These are phyloP conservation scores for Otus sunia DNA, from an alignment of 2,113 vertebrate genomes.

Conservation along the genomic window DNA sequence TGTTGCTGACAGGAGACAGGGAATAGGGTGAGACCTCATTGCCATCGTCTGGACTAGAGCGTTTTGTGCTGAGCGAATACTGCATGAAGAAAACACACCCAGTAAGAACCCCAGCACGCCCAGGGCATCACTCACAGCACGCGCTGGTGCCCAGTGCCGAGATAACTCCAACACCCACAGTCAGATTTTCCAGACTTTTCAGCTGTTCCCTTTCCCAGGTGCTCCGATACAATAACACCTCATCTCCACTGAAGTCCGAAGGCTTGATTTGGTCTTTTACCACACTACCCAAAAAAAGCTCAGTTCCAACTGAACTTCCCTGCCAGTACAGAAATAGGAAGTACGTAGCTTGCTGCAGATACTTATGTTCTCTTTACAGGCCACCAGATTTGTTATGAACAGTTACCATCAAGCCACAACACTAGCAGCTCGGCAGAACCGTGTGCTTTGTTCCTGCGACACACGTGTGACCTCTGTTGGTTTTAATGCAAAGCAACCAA, in stretches of 20 bases:
- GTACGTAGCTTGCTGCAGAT: background rate
- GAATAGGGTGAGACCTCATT: slow-evolving; percentile 96
- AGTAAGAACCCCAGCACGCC: background rate
- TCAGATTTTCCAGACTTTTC: background rate
- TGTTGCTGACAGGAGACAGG: slow-evolving; percentile 96
- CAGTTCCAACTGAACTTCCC: background rate
- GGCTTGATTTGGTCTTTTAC: background rate
- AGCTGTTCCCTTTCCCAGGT: background rate
- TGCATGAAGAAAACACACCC: slow-evolving; percentile 28
- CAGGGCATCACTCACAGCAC: accelerated
- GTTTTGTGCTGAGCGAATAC: slow-evolving; percentile 94
- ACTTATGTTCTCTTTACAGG: background rate
- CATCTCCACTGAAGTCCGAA: background rate
- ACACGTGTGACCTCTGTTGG: accelerated
- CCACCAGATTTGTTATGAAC: background rate
- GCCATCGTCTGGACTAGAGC: slow-evolving; percentile 90
- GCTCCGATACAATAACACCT: background rate
- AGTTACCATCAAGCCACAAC: background rate
- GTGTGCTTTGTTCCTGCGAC: background rate
- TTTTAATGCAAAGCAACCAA: background rate
- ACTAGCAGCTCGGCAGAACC: background rate
- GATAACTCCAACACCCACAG: background rate
- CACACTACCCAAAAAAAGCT: background rate
- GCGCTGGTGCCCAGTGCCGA: background rate
- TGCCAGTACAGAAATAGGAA: background rate